Percentiles rank a stretch among this genome's conserved stretches.
Conservation (phyloP, 2,888 invertebrate genomes). For the Callyntrura sp. region DNA sequence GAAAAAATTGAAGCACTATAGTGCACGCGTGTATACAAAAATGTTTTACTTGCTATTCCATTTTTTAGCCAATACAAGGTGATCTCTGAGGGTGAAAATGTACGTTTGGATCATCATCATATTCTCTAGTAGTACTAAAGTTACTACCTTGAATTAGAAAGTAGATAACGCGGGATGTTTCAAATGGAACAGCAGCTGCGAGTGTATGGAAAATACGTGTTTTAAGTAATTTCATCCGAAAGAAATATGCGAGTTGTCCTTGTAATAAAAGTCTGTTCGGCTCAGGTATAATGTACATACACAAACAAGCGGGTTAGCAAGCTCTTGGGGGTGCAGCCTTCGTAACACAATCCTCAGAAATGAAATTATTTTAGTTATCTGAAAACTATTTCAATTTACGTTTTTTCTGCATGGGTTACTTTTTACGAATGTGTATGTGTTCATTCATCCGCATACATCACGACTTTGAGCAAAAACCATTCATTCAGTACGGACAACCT, state of each 20-base stretch:
- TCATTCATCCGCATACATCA: neutral
- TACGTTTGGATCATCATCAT: neutral
- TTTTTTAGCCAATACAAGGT: neutral
- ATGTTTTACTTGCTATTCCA: neutral
- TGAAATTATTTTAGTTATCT: constrained; percentile 4
- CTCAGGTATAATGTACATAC: no score
- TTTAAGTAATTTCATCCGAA: neutral
- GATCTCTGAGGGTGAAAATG: neutral
- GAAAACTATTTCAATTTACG: constrained; percentile 51
- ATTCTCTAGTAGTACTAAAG: neutral
- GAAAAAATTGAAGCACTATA: neutral
- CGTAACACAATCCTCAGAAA: no score
- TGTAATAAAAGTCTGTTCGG: no score
- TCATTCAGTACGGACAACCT: neutral
- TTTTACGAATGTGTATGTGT: constrained; percentile 1
- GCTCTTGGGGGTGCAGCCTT: neutral
- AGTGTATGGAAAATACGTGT: no score
- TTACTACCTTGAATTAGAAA: no score
- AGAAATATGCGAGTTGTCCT: neutral
- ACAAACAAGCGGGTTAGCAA: no score
- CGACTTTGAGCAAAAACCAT: neutral
- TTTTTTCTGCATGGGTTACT: constrained; percentile 29
- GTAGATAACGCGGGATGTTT: no score
- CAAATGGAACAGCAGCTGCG: no score
- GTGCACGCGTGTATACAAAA: neutral